A percentile compares a stretch with the other conserved stretches of the same genome.
These are phyloP conservation scores for Simalia tracyae DNA, from an alignment of 2,797 vertebrate species.

Conservation along the genomic window DNA sequence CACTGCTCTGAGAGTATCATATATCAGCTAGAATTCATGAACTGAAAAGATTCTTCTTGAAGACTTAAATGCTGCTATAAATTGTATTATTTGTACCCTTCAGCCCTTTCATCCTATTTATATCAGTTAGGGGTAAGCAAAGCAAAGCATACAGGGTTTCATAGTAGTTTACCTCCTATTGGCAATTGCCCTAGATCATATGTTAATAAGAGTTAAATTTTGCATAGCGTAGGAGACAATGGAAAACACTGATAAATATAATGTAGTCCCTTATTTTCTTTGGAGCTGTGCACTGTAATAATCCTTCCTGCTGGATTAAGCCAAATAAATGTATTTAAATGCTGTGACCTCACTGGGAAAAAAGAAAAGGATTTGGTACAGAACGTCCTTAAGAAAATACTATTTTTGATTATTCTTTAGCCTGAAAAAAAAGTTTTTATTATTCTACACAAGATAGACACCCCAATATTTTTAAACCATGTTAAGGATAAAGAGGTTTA, in stretches of 20 bases:
- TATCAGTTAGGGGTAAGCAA: neutral
- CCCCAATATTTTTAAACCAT: neutral
- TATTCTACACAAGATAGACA: neutral
- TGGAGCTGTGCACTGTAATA: neutral
- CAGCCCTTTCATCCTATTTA: neutral
- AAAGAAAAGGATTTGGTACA: neutral
- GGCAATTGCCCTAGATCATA: neutral
- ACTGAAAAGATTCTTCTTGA: neutral
- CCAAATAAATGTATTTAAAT: neutral
- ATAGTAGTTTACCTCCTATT: neutral
- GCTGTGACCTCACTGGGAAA: neutral
- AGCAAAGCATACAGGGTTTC: neutral
- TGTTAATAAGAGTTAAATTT: neutral
- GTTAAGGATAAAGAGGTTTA: neutral
- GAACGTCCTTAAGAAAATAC: neutral
- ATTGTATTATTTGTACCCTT: neutral
- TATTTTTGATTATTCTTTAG: neutral
- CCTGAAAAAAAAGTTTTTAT: neutral
- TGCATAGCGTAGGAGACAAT: neutral
- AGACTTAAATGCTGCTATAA: conserved; percentile 10
- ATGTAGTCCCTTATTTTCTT: neutral
- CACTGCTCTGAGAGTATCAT: neutral
- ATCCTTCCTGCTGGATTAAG: neutral
- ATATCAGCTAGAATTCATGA: neutral
- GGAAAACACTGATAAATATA: neutral